phyloP scores from a whole-genome alignment of 2,113 vertebrate species.

The Cyanoderma ruficeps region DNA sequence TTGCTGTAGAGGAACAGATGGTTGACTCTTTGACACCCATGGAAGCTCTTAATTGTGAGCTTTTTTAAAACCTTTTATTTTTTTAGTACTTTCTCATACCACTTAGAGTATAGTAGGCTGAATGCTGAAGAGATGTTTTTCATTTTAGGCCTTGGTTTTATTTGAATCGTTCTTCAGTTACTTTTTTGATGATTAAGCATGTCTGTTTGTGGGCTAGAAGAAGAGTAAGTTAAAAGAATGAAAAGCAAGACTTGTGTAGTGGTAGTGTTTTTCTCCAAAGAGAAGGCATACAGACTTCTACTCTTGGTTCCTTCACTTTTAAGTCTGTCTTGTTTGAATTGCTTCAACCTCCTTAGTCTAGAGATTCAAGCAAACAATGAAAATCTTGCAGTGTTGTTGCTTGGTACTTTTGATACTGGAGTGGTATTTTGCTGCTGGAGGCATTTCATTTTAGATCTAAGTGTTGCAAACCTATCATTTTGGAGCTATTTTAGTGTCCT shows the following conservation, averaged over 20 bases:
- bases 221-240: neutral
- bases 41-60: neutral
- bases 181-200: neutral
- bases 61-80: neutral
- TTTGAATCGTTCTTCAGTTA: neutral
- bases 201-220: neutral
- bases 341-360: neutral
- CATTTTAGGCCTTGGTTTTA: neutral
- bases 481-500: neutral
- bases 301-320: neutral
- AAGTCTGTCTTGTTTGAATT: neutral
- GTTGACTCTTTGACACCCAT: neutral
- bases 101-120: neutral
- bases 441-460: neutral
- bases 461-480: neutral
- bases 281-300: neutral
- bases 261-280: neutral
- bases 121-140: neutral
- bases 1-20: neutral
- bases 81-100: neutral
- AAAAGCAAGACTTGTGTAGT: neutral
- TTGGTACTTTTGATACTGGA: neutral
- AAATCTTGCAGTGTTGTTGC: neutral
- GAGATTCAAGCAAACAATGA: neutral
- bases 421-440: neutral